These are phyloP conservation scores for Salminus brasiliensis DNA, from an alignment of 2,113 vertebrate species.

Conservation along the genomic window DNA sequence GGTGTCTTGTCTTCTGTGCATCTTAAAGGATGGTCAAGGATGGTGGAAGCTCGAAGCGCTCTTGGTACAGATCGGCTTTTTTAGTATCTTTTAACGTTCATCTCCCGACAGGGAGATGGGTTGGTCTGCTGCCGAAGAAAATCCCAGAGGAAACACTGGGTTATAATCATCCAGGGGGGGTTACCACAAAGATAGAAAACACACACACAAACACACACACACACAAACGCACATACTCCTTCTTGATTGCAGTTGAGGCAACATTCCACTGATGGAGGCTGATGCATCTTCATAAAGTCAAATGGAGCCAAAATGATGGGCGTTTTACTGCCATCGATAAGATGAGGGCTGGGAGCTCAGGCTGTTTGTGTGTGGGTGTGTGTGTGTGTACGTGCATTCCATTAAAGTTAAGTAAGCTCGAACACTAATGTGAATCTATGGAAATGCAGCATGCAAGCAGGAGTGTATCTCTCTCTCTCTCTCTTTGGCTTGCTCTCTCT, in stretches of 20 bases:
- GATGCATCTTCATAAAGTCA: neutral
- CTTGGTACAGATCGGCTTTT: too few species aligned
- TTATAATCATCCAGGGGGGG: too few species aligned
- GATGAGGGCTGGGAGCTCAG: neutral
- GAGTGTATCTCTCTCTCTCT: conserved; percentile 7
- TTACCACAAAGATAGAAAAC: too few species aligned
- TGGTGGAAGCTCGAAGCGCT: too few species aligned
- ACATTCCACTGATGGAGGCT: neutral
- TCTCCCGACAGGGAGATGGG: too few species aligned
- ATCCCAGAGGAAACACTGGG: too few species aligned
- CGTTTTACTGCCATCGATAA: neutral
- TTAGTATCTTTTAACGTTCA: too few species aligned
- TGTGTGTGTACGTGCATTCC: neutral
- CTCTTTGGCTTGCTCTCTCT: neutral
- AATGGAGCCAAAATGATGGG: neutral
- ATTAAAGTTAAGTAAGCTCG: neutral
- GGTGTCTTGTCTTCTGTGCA: too few species aligned
- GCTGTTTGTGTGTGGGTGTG: neutral
- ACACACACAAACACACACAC: neutral
- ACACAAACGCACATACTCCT: neutral
- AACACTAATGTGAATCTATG: neutral
- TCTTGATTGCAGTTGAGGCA: neutral
- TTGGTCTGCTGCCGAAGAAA: too few species aligned
- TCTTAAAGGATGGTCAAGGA: too few species aligned
- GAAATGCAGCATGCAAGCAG: neutral